Conservation (phyloP, 2,888 invertebrate species). For the Diabrotica balteata region DNA sequence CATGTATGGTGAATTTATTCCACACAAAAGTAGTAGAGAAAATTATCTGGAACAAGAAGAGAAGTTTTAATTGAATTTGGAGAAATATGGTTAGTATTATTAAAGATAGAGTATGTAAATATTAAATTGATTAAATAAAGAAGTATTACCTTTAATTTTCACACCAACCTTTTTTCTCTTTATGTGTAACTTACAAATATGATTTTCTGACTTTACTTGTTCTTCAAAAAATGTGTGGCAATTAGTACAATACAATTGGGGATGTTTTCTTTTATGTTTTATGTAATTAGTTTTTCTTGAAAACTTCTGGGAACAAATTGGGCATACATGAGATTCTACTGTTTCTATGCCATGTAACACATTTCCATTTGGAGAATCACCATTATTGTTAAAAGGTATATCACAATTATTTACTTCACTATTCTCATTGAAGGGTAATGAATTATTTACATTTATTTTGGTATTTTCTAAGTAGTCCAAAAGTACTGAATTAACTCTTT, state of each 20-base stretch:
- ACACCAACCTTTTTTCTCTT: slow-evolving; percentile 9
- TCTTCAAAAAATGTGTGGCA: slow-evolving; percentile 22
- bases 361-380: neutral
- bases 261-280: slow-evolving; percentile 28
- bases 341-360: neutral
- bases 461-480: slow-evolving; percentile 8
- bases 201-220: slow-evolving; percentile 2
- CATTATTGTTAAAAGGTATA: neutral
- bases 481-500: slow-evolving; percentile 11
- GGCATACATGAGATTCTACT: slow-evolving; percentile 9
- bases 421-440: neutral
- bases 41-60: too few relatives aligned
- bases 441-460: neutral
- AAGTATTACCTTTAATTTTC: neutral
- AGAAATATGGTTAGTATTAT: too few relatives aligned
- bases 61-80: too few relatives aligned
- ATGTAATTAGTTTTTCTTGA: slow-evolving; percentile 19
- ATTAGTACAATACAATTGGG: slow-evolving; percentile 24
- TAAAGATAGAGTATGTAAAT: too few relatives aligned
- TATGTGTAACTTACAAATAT: neutral
- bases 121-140: too few relatives aligned
- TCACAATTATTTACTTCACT: neutral
- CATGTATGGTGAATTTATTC: too few relatives aligned
- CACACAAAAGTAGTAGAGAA: too few relatives aligned
- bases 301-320: slow-evolving; percentile 25